phyloP scores from a whole-genome alignment of 2,888 invertebrate species.

The Xestia xanthographa region DNA sequence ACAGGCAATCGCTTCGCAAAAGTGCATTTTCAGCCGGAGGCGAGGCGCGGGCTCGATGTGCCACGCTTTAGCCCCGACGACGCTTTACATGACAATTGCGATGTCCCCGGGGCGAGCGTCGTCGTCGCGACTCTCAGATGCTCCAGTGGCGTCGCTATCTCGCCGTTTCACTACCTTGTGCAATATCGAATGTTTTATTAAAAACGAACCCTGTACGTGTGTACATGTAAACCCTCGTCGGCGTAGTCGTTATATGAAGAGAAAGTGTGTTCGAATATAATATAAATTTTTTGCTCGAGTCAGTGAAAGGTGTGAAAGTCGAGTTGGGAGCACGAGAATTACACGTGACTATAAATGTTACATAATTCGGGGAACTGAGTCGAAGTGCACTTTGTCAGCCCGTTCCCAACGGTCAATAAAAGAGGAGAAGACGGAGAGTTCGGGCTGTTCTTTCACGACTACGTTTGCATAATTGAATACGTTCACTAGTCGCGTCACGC shows the following conservation, averaged over 20 bases:
- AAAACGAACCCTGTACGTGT: slow-evolving; percentile 63
- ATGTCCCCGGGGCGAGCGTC: slow-evolving; percentile 81
- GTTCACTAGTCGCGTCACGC: slow-evolving; percentile 88
- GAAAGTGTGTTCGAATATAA: slow-evolving; percentile 72
- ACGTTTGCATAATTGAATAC: slow-evolving; percentile 90
- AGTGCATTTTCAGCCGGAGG: slow-evolving; percentile 89
- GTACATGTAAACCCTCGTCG: slow-evolving; percentile 41
- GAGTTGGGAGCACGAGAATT: slow-evolving; percentile 37
- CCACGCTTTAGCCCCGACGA: slow-evolving; percentile 78
- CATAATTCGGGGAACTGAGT: slow-evolving; percentile 41
- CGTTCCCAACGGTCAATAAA: slow-evolving; percentile 76
- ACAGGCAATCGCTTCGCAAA: slow-evolving; percentile 87
- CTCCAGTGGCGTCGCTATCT: slow-evolving; percentile 74
- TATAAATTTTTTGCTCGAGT: slow-evolving; percentile 65
- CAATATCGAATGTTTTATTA: slow-evolving; percentile 72
- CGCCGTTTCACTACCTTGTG: slow-evolving; percentile 71
- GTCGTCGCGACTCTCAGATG: slow-evolving; percentile 77
- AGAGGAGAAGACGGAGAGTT: slow-evolving; percentile 70
- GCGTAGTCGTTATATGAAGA: slow-evolving; percentile 49
- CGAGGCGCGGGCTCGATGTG: slow-evolving; percentile 77
- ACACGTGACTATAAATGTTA: slow-evolving; percentile 43
- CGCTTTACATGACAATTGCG: slow-evolving; percentile 89
- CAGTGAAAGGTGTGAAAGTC: slow-evolving; percentile 82
- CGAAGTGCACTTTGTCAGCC: slow-evolving; percentile 57
- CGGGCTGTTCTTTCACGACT: slow-evolving; percentile 84